These are phyloP conservation scores for Chymomyza amoena DNA, from an alignment of 2,888 invertebrate species.

Conservation along the genomic window DNA sequence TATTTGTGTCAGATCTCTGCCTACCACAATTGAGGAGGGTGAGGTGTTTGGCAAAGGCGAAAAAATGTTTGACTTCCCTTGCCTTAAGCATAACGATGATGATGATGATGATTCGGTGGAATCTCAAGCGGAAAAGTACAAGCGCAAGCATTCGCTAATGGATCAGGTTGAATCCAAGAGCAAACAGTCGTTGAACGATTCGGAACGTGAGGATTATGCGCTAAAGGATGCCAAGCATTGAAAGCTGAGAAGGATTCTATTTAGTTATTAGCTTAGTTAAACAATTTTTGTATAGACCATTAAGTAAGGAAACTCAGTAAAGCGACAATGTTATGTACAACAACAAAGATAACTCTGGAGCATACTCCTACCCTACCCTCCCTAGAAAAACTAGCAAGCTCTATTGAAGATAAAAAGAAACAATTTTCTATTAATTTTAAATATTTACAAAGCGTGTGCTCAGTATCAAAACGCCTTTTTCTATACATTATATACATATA, in stretches of 20 bases:
- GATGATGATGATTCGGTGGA: slow-evolving; percentile 64
- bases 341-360: not conserved
- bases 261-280: slow-evolving; percentile 56
- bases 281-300: slow-evolving; percentile 32
- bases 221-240: slow-evolving; percentile 69
- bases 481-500: slow-evolving; percentile 2
- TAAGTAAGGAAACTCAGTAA: not conserved
- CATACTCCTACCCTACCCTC: not conserved
- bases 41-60: slow-evolving; percentile 82
- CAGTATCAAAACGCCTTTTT: slow-evolving; percentile 41
- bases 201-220: slow-evolving; percentile 64
- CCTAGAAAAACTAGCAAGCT: not conserved
- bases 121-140: slow-evolving; percentile 64
- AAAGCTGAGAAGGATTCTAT: slow-evolving; percentile 29
- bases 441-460: slow-evolving; percentile 23
- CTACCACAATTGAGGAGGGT: slow-evolving; percentile 82
- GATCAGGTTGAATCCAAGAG: slow-evolving; percentile 68
- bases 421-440: not conserved
- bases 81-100: slow-evolving; percentile 63
- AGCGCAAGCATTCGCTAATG: slow-evolving; percentile 72
- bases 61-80: slow-evolving; percentile 80
- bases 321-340: not conserved
- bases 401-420: not conserved
- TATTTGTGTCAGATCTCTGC: slow-evolving; percentile 78
- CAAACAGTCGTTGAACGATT: slow-evolving; percentile 65